A percentile compares a stretch with the other conserved stretches of the same genome.
Evolutionary conservation across 1,140 invertebrate genomes (phyloP).

Genomic region (Papilio helenus): DNA sequence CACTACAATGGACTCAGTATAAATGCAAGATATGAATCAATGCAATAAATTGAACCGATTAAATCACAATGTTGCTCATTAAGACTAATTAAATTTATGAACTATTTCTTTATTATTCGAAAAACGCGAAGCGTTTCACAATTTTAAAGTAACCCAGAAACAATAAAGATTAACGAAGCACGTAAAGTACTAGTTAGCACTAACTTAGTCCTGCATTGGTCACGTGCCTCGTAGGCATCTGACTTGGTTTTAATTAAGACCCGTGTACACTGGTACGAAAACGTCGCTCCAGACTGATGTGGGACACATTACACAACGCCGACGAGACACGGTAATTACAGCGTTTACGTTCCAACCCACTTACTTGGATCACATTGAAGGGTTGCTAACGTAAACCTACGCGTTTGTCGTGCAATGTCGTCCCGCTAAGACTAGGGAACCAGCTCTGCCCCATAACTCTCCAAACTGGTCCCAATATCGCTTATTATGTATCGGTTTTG

Average conservation of each 20-base stretch:
- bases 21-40: conserved; percentile 26
- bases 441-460: conserved; percentile 69
- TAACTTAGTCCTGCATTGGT: conserved; percentile 44
- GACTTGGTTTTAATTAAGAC: conserved; percentile 54
- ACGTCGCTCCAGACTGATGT: conserved; percentile 45
- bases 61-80: conserved; percentile 27
- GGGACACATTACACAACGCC: conserved; percentile 36
- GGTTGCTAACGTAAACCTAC: conserved; percentile 47
- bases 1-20: not conserved
- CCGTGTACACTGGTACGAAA: conserved; percentile 49
- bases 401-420: conserved; percentile 50
- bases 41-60: conserved; percentile 29
- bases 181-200: conserved; percentile 28
- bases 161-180: conserved; percentile 23
- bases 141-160: conserved; percentile 25
- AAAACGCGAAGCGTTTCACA: conserved; percentile 9
- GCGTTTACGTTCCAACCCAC: conserved; percentile 16
- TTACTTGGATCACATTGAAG: conserved; percentile 6
- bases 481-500: conserved; percentile 79
- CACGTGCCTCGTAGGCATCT: conserved; percentile 56
- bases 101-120: conserved; percentile 34
- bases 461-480: conserved; percentile 77
- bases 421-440: conserved; percentile 68
- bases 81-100: conserved; percentile 36
- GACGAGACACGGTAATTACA: conserved; percentile 30